Conservation (phyloP, 2,797 vertebrate genomes). For the Tachyglossus aculeatus region DNA sequence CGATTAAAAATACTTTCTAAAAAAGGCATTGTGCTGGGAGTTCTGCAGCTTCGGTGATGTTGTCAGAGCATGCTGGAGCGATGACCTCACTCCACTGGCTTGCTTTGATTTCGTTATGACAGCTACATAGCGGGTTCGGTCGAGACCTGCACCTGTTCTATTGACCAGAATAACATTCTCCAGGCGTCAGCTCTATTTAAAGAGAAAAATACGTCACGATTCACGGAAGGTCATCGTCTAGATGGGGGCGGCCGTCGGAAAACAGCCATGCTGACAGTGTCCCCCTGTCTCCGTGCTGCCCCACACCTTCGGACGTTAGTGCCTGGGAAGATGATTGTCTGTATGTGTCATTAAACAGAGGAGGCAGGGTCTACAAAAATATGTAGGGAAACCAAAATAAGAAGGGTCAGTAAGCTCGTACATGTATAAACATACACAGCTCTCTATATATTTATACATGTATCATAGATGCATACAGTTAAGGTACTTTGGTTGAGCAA, state of each 20-base stretch:
- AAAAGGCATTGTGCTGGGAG: conserved; percentile 69
- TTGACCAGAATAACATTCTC: neutral
- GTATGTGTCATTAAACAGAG: neutral
- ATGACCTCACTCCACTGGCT: neutral
- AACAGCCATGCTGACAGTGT: neutral
- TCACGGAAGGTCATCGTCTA: neutral
- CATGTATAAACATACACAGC: conserved; percentile 60
- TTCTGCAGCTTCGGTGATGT: neutral
- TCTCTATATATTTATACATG: conserved; percentile 53
- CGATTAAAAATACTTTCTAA: conserved; percentile 62
- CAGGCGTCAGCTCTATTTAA: neutral
- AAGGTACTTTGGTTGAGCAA: conserved; percentile 44
- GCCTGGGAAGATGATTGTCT: conserved; percentile 26
- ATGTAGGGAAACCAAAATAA: conserved; percentile 27
- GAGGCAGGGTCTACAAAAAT: conserved; percentile 20
- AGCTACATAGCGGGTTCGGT: neutral
- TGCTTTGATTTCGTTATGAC: neutral
- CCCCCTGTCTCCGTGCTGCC: neutral
- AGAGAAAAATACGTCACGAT: conserved; percentile 4
- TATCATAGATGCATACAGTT: conserved; percentile 23
- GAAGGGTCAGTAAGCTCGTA: conserved; percentile 43
- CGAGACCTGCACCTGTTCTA: neutral
- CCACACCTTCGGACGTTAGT: neutral
- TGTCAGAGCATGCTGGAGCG: neutral
- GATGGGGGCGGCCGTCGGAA: neutral